Evolutionary conservation across 1,140 invertebrate species (phyloP), one percentile per base, ranked within the genome.

Genomic region (Dendrolimus punctatus): DNA sequence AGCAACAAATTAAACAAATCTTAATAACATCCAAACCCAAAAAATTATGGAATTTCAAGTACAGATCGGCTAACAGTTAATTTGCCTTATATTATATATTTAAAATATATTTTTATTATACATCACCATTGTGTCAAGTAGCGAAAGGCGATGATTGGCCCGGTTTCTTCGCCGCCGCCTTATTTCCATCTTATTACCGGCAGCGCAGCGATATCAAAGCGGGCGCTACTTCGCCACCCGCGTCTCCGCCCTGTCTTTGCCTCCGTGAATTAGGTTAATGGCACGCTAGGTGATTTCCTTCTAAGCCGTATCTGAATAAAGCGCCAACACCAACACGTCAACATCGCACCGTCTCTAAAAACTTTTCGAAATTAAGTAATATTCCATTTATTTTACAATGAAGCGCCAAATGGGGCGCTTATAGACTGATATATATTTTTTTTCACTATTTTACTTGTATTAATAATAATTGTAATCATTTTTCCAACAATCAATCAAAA

Each of bases 131-230:
- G 58, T 67, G 63, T 67, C 57, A 68, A 67, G 65, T 60, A 58
- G 65, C 64, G 67, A 66, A 70, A 49, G 64, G 69, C 71, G 70
- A 80, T 82, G 76, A 83, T 85, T 80, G 74, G 77, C 71, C 69
- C 68, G 75, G 74, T 76, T 78, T 72, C 70, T 82, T 80, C 70
- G 71, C 71, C 69, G 65, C 70, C 66, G 70, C 73, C 79, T 83
- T 85, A 85, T 85, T 85, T 85, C 82, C 80, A 85, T 85, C 74
- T 85, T 81, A 83, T 83, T 85, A 82, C 82, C 67, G 74, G 69
- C 71, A 79, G 68, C 71, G 75, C 53, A 66, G 76, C 73, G 80
- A 83, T 85, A 85, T 83, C 83, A 85, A 81, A 82, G 66, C 75
- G 70, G 73, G 76, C 71, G 75, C 76, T 68, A 60, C 65, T 51